A percentile compares a stretch with the other conserved stretches of the same genome.
These are phyloP conservation scores for Salvelinus namaycush DNA, from an alignment of 2,113 vertebrate species.

Conservation along the genomic window DNA sequence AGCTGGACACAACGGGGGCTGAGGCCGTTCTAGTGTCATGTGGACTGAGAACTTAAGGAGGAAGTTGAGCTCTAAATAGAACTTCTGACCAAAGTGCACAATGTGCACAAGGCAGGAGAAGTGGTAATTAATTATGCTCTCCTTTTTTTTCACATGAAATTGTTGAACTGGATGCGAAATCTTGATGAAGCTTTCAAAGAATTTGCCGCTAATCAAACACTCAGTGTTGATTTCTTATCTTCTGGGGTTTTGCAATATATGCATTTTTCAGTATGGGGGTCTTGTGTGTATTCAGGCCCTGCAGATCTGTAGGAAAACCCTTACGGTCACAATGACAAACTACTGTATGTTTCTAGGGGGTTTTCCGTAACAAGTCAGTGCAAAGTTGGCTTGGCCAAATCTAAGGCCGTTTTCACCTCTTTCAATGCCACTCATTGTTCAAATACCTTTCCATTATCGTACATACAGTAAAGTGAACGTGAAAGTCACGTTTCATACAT, in stretches of 20 bases:
- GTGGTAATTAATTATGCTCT: constrained; percentile 56
- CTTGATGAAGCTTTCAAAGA: constrained; percentile 34
- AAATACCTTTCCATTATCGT: constrained; percentile 1
- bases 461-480: constrained; percentile 19
- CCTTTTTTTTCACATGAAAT: constrained; percentile 43
- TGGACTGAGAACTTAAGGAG: constrained; percentile 23
- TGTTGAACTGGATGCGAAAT: constrained; percentile 22
- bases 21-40: constrained; percentile 22
- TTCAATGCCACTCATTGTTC: neutral
- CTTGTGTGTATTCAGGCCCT: neutral
- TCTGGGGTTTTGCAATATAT: neutral
- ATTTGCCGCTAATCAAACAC: constrained; percentile 43
- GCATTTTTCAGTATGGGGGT: neutral
- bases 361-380: no score
- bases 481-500: neutral
- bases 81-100: constrained; percentile 12
- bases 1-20: constrained; percentile 21
- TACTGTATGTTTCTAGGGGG: neutral
- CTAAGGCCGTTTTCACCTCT: neutral
- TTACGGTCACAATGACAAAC: neutral
- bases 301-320: neutral
- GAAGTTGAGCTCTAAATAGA: constrained; percentile 14
- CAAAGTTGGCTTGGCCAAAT: neutral
- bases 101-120: constrained; percentile 38
- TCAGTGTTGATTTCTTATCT: neutral